These are phyloP conservation scores for Gallinago media DNA, from an alignment of 2,113 vertebrate genomes.

Conservation along the genomic window DNA sequence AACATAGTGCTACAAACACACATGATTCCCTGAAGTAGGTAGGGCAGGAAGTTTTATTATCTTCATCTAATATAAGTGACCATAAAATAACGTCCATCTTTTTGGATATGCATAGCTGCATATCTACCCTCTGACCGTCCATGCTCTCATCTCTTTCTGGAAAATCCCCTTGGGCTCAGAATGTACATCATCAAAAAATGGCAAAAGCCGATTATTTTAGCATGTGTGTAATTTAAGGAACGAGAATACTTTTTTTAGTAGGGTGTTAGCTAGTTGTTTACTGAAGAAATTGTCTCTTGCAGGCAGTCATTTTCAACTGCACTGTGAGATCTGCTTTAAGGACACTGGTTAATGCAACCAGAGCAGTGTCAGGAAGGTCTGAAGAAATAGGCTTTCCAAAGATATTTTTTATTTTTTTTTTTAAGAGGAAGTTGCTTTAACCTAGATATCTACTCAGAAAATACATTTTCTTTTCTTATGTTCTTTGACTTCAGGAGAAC, in stretches of 20 bases:
- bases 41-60: neutral
- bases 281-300: constrained; percentile 17
- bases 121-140: neutral
- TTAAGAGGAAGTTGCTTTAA: constrained; percentile 28
- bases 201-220: constrained; percentile 5
- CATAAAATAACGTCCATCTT: neutral
- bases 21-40: neutral
- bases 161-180: constrained; percentile 36
- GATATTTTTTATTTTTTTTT: neutral
- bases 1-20: neutral
- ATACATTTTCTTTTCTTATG: constrained; percentile 28
- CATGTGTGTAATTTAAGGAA: neutral
- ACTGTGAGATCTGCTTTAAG: neutral
- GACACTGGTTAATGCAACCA: neutral
- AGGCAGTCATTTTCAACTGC: constrained; percentile 13
- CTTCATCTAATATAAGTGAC: neutral
- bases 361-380: neutral
- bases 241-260: neutral
- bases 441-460: constrained; percentile 18
- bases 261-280: neutral
- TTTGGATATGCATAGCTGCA: neutral
- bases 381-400: neutral
- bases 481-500: constrained; percentile 38
- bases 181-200: neutral
- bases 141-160: neutral